Base-by-base conservation (phyloP, 2,113 vertebrate species). In the Prunella fulvescens region DNA sequence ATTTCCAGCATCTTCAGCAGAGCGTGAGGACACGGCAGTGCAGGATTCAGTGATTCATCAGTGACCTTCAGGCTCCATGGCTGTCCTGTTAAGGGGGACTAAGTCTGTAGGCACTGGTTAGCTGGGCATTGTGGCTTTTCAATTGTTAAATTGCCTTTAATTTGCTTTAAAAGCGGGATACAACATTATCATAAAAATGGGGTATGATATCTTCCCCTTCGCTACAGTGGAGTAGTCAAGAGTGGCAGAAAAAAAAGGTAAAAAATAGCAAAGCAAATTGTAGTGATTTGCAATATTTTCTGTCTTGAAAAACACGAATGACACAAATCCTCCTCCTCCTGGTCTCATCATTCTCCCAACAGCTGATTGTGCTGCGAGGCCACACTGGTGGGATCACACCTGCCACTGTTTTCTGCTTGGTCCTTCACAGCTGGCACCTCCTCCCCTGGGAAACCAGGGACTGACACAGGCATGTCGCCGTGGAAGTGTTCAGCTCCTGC, bases 1-100 rank as follows among this genome's bases (percentile, higher is more conserved):
- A 6, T 90, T 93, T 66, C 60, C 65, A 94, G 87, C 69, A 12
- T 89, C 92, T 96, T 87, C 90, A 89, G 77, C 29, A 0, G 89
- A 91, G 83, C 35, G 3, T 86, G 80, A 95, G 88, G 91, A 88
- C n/a, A 26, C 8, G 3, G 73, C 50, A 58, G 90, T 3, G 1
- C 22, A 3, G 71, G 71, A 92, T 53, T 72, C 76, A 16, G 42
- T 92, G 86, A 83, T 88, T 93, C 83, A 89, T 51, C 85, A 26
- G 51, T 81, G 93, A 96, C 90, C 77, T 81, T 92, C 93, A 78
- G 91, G 74, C 62, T 69, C 74, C 58, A 1, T 3, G 45, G 37
- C 61, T 54, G 61, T 47, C 51, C 44, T 74, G 45, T 33, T 73
- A 77, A 80, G 50, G 77, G 80, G 47, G 26, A 40, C 29, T 35